Conservation (phyloP, 2,113 vertebrate genomes). For the Corythornis madagascariensis region DNA sequence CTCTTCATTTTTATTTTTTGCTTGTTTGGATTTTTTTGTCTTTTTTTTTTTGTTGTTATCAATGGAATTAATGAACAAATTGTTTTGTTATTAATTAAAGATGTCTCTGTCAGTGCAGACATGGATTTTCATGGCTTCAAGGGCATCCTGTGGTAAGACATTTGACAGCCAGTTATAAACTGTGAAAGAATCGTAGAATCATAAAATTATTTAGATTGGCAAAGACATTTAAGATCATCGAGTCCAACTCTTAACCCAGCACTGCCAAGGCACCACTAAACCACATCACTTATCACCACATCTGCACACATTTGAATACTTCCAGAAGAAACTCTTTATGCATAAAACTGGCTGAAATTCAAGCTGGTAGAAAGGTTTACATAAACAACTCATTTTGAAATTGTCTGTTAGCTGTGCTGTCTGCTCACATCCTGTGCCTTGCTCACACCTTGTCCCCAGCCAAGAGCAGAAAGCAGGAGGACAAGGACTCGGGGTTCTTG, state of each 20-base stretch:
- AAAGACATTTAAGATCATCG: not conserved
- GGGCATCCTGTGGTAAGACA: not conserved
- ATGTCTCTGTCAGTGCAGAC: not conserved
- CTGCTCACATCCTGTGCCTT: not conserved
- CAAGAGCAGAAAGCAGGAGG: not conserved
- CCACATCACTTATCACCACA: not conserved
- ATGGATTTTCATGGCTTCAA: not conserved
- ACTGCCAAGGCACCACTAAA: not conserved
- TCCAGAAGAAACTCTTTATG: not conserved
- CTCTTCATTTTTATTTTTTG: not conserved
- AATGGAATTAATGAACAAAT: not conserved
- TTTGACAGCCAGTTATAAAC: not conserved
- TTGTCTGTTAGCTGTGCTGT: not conserved
- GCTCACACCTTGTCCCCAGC: not conserved
- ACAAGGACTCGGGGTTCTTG: not conserved
- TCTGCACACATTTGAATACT: not conserved
- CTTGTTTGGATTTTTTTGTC: not conserved
- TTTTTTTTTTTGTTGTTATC: not conserved
- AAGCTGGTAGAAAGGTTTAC: not conserved
- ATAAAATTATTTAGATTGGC: not conserved
- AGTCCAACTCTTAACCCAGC: not conserved
- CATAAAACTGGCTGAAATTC: not conserved
- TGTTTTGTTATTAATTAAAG: not conserved
- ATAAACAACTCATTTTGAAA: slow-evolving; percentile 6
- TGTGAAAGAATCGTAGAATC: not conserved